Percentiles rank a stretch among this genome's conserved stretches.
These are phyloP conservation scores for Eupithecia dodoneata DNA, from an alignment of 2,888 invertebrate species.

Conservation along the genomic window DNA sequence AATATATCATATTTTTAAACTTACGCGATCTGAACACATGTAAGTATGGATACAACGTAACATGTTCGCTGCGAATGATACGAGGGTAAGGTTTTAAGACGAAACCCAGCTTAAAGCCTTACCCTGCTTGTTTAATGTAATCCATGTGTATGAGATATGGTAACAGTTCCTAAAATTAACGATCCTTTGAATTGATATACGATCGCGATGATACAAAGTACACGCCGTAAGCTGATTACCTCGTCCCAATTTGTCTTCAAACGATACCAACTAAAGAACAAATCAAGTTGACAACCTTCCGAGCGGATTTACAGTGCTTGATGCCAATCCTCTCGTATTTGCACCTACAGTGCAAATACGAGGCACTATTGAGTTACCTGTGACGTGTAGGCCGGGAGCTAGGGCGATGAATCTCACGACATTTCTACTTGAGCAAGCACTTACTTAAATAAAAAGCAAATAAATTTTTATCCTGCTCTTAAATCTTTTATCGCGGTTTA, in stretches of 20 bases:
- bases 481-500: no score
- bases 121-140: not conserved
- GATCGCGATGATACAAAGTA: not conserved
- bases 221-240: constrained; percentile 24
- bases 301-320: constrained; percentile 27
- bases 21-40: no score
- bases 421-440: not conserved
- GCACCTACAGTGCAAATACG: constrained; percentile 41
- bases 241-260: constrained; percentile 27
- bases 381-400: constrained; percentile 17
- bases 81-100: no score
- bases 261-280: constrained; percentile 36
- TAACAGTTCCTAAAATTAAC: not conserved
- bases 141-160: not conserved
- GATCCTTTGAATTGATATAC: not conserved
- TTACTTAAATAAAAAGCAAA: not conserved
- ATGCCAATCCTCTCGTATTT: no score
- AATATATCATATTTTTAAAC: no score
- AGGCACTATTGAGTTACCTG: constrained; percentile 16
- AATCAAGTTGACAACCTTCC: constrained; percentile 30
- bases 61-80: no score
- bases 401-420: not conserved
- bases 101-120: not conserved
- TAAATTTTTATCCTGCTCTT: no score
- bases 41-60: no score